phyloP scores from a whole-genome alignment of 1,140 invertebrate genomes.

The Micrasema minimum region DNA sequence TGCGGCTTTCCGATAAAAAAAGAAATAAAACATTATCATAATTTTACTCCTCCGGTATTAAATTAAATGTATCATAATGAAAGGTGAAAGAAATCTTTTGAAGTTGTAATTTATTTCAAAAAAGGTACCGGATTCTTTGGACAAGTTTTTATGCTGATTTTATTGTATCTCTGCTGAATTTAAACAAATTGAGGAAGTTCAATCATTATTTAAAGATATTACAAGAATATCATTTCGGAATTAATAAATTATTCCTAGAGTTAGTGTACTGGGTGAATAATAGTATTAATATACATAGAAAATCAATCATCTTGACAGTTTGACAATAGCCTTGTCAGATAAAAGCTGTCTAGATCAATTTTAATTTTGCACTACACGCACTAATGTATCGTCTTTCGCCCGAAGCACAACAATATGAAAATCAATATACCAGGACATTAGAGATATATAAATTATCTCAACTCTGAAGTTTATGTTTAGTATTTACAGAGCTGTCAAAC shows the following conservation, averaged over 20 bases:
- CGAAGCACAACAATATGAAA: background rate
- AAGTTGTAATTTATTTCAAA: conserved; percentile 7
- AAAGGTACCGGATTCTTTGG: background rate
- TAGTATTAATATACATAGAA: background rate
- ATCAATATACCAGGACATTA: no score
- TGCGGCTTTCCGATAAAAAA: conserved; percentile 25
- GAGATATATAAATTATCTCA: no score
- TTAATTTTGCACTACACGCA: background rate
- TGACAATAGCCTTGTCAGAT: conserved; percentile 9
- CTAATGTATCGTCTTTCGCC: conserved; percentile 6
- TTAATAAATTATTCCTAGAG: no score
- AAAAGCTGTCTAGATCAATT: background rate
- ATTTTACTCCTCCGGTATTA: conserved; percentile 8
- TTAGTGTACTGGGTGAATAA: background rate
- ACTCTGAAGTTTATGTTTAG: no score
- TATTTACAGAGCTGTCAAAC: no score
- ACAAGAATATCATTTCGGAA: no score
- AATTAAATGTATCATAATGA: conserved; percentile 22
- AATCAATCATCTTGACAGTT: background rate
- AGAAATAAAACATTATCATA: conserved; percentile 26
- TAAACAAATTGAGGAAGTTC: no score
- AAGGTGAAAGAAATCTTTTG: conserved; percentile 12
- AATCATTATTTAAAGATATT: no score
- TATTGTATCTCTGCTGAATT: conserved; percentile 8
- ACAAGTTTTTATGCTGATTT: background rate